Evolutionary conservation across 2,113 vertebrate genomes (phyloP), one percentile per base, ranked within the genome.

Genomic region (Myrmecophaga tridactyla): DNA sequence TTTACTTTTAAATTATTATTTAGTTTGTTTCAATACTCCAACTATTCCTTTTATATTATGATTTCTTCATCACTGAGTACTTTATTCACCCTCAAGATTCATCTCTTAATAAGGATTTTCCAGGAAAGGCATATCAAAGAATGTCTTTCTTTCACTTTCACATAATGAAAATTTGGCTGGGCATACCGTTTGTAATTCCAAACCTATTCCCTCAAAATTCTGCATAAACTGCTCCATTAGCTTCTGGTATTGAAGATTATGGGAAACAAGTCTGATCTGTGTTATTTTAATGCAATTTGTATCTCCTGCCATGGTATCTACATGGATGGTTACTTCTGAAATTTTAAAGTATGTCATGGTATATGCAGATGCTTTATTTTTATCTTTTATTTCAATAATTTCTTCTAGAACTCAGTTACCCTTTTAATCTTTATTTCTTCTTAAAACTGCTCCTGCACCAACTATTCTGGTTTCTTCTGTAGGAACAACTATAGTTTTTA

Each of bases 1-100:
- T 94, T 86, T 87, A 89, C 13, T 92, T 17, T 86, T 56, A 85
- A 69, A 86, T 86, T 92, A 53, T 76, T 92, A 43, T 25, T 92
- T 81, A 93, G 25, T 87, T 95, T 73, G 73, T 31, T 84, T 96
- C 70, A 90, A 65, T 78, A n/a, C 53, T 83, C 39, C 39, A 87
- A 90, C 14, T 21, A 86, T 67, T 86, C 41, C 36, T 97, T 89
- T 95, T 65, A 60, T 78, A 60, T n/a, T 18, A 43, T 41, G 29
- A 62, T 31, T 53, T 84, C 23, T 76, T 73, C 48, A 76, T 69
- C 81, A 87, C 31, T 39, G 10, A 91, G 31, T 56, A 18, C 41
- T 92, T 86, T 94, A 78, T 92, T n/a, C n/a, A 78, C 29, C 86
- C 56, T 82, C 46, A 48, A 48, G 58, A 85, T 51, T 86, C 12